Percentiles rank a stretch among this genome's conserved stretches.
phyloP scores from a whole-genome alignment of 2,113 vertebrate genomes.

The Sapayoa aenigma region DNA sequence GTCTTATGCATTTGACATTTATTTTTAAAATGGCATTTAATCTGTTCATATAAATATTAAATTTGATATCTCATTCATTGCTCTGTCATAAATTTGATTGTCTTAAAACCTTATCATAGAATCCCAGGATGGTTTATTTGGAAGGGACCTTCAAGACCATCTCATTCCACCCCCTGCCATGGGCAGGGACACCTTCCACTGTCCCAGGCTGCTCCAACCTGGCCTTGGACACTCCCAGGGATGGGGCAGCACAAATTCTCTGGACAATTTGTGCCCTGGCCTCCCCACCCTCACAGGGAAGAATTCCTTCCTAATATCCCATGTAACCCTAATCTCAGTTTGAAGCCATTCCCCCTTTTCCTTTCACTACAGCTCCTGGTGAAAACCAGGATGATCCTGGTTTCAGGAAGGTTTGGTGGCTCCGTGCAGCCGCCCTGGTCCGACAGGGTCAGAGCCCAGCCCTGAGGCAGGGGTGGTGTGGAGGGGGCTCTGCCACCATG shows the following conservation, averaged over 20 bases:
- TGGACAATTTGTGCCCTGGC: not conserved
- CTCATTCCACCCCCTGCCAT: too few species aligned
- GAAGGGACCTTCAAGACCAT: not conserved
- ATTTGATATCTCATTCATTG: not conserved
- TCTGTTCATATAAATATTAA: not conserved
- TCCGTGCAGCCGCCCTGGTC: too few species aligned
- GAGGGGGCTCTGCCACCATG: too few species aligned
- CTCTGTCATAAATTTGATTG: not conserved
- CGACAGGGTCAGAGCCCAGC: too few species aligned
- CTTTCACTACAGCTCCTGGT: too few species aligned
- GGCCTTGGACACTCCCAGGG: not conserved
- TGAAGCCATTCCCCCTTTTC: too few species aligned
- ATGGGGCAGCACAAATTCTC: not conserved
- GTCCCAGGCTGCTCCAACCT: fast-evolving
- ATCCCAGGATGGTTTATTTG: not conserved
- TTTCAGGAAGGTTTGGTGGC: too few species aligned
- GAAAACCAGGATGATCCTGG: too few species aligned
- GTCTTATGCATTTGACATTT: not conserved
- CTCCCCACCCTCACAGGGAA: too few species aligned
- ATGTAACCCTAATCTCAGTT: too few species aligned
- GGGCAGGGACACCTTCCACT: not conserved
- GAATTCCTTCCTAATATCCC: too few species aligned
- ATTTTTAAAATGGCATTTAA: not conserved
- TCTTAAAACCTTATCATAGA: not conserved
- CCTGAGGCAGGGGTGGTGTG: too few species aligned